phyloP scores from a whole-genome alignment of 2,797 vertebrate species.

The Propithecus deckenii region DNA sequence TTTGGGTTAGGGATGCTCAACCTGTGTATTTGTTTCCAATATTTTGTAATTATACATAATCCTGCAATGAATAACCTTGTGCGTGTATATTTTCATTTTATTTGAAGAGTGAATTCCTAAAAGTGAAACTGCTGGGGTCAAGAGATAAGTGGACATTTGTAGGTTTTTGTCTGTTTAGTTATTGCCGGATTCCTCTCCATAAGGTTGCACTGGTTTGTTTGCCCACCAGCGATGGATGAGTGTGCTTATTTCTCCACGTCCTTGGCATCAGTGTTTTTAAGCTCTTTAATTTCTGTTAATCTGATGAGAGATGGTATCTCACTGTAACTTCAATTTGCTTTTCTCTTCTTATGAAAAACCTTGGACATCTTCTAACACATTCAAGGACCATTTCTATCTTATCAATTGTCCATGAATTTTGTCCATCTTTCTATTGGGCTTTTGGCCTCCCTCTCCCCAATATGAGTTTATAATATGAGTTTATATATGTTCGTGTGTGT shows the following conservation, averaged over 20 bases:
- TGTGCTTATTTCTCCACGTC: background rate
- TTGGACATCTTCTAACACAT: background rate
- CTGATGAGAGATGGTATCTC: background rate
- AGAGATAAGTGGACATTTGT: background rate
- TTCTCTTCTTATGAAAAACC: background rate
- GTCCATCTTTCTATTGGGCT: background rate
- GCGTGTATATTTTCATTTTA: background rate
- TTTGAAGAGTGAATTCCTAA: background rate
- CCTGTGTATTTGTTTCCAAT: background rate
- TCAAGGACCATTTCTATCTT: background rate
- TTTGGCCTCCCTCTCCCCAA: background rate
- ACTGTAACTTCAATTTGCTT: background rate
- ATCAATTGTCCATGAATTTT: background rate
- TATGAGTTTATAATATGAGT: background rate
- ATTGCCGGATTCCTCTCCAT: background rate
- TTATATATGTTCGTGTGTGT: background rate
- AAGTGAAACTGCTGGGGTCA: background rate
- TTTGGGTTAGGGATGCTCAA: background rate
- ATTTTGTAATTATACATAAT: background rate
- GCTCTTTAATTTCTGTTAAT: background rate
- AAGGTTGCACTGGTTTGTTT: background rate
- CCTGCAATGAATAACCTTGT: background rate
- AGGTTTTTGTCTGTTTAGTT: background rate
- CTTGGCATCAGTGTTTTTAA: background rate
- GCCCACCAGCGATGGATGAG: background rate